Conservation (phyloP, 2,888 invertebrate species). For the Athetis lepigone region DNA sequence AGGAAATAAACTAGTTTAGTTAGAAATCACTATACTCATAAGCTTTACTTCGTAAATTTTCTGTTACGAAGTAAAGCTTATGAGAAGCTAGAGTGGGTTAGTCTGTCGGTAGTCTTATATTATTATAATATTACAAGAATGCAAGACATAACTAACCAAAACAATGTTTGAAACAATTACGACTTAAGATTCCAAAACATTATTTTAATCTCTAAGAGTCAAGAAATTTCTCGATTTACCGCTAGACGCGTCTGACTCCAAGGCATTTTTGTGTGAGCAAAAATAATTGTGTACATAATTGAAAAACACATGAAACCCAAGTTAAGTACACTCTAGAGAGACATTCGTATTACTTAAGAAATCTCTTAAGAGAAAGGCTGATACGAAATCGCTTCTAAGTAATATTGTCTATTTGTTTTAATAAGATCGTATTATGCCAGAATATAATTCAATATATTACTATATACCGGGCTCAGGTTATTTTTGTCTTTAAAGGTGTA, state of each 20-base stretch:
- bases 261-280: slow-evolving; percentile 3
- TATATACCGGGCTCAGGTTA: no score
- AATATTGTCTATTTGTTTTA: slow-evolving; percentile 26
- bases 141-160: no score
- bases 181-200: no score
- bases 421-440: slow-evolving; percentile 14
- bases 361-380: slow-evolving; percentile 19
- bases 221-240: neutral
- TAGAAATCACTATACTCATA: no score
- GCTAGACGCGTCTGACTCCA: neutral
- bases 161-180: no score
- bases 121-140: no score
- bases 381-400: slow-evolving; percentile 27
- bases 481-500: slow-evolving; percentile 11
- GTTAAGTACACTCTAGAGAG: slow-evolving; percentile 23
- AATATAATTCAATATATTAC: no score
- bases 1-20: no score
- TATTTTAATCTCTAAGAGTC: neutral
- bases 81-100: no score
- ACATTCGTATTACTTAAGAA: slow-evolving; percentile 46
- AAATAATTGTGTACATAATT: slow-evolving; percentile 39
- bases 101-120: no score
- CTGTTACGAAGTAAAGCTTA: no score
- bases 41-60: no score
- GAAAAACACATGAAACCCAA: slow-evolving; percentile 22